Conservation (phyloP, 2,797 vertebrate species). For the Paramormyrops hopkinsi region DNA sequence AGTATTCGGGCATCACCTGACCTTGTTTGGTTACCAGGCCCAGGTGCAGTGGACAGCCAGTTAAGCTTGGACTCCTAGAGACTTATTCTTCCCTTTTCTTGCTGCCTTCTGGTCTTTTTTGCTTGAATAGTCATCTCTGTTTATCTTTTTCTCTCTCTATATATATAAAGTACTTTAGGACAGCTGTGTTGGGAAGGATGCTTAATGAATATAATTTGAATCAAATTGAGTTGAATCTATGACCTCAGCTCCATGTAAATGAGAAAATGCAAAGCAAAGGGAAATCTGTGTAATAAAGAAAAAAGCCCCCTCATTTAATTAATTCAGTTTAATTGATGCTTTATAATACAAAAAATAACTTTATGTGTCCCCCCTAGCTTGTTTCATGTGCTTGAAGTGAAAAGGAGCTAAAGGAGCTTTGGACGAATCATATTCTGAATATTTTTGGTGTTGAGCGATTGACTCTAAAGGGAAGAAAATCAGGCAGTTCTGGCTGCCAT, state of each 20-base stretch:
- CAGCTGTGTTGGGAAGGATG: not conserved
- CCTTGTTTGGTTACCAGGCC: not conserved
- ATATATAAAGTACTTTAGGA: not conserved
- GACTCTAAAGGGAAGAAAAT: not conserved
- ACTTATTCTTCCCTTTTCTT: not conserved
- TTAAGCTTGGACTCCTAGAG: not conserved
- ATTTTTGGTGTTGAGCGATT: not conserved
- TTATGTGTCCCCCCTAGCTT: not conserved
- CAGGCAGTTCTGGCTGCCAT: not conserved
- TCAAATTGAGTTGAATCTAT: not conserved
- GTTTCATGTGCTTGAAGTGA: not conserved
- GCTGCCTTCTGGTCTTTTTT: not conserved
- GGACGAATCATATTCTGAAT: not conserved
- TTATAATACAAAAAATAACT: not conserved
- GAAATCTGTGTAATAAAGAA: not conserved
- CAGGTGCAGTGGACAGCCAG: not conserved
- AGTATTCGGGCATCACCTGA: not conserved
- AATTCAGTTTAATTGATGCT: not conserved
- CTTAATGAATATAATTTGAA: not conserved
- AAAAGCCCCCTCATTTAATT: not conserved
- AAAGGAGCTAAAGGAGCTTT: not conserved
- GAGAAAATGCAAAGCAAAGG: not conserved
- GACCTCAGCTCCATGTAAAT: not conserved
- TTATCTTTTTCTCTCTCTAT: not conserved
- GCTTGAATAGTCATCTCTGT: not conserved